Evolutionary conservation across 2,113 vertebrate species (phyloP), one percentile per base, ranked within the genome.

Genomic region (Lanius ludovicianus): DNA sequence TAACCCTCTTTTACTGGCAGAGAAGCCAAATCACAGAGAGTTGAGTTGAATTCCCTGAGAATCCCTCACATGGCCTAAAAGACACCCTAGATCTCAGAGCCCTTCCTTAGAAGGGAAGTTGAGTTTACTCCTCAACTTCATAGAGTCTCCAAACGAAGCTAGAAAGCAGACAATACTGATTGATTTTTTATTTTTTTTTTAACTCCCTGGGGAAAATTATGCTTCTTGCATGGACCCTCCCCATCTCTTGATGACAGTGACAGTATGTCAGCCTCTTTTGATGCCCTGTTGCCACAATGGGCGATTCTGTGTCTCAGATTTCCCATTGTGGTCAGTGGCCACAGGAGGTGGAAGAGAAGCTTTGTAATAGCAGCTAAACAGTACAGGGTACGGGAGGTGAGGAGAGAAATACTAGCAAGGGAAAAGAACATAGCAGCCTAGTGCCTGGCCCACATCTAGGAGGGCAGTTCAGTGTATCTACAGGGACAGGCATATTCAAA

Each of bases 241-340:
- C n/a, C 8, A 8, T 71, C 23, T 50, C 90, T 46, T 65, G 44
- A 16, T 56, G 47, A 12, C 25, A 23, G 33, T 25, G 49, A 50
- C 31, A 60, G 18, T 30, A 24, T 0, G 0, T 55, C 70, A 80
- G 23, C 55, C 52, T 52, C 41, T 75, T 81, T 42, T 75, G 35
- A n/a, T 2, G 1, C 2, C 1, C 39, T 70, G 33, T 76, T 15
- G 1, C 44, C 41, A 15, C 23, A 42, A 13, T 13, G 13, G 55
- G 52, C 16, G 50, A 31, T 65, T 87, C 62, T 15, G 1, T 44
- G 12, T 64, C 73, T 64, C 60, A 53, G 6, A 90, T 93, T 84
- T 84, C 76, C 27, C 3, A 0, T 75, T 96, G 14, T 17, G 1
- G 52, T 33, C 4, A 1, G 18, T 24, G 1, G 49, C 39, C 62